A percentile compares a stretch with the other conserved stretches of the same genome.
phyloP scores from a whole-genome alignment of 2,113 vertebrate species.

The Stigmatopora argus region DNA sequence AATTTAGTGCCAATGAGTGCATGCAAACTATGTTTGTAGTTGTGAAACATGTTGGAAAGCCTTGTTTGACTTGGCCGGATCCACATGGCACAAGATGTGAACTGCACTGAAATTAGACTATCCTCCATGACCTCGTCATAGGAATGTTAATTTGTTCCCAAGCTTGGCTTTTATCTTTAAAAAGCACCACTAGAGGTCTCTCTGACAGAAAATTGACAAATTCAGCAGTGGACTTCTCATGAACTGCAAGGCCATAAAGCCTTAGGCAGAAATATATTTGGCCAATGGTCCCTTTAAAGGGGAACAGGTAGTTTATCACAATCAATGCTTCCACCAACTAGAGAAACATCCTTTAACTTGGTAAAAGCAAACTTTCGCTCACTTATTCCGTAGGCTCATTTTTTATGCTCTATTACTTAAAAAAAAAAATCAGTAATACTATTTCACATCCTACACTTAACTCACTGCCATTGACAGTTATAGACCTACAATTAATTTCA shows the following conservation, averaged over 20 bases:
- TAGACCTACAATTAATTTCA: no score
- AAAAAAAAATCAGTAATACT: no score
- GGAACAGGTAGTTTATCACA: no score
- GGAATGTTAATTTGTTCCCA: conserved; percentile 55
- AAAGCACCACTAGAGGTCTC: conserved; percentile 18
- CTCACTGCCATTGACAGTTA: no score
- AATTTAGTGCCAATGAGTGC: background rate
- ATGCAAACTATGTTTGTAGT: conserved; percentile 2
- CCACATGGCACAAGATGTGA: conserved; percentile 23
- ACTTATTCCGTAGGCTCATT: no score
- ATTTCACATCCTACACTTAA: no score
- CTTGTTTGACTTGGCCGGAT: conserved; percentile 43
- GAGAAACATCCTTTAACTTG: no score
- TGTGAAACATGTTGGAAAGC: background rate
- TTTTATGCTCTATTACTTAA: no score
- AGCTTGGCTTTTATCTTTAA: conserved; percentile 33
- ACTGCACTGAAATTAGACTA: conserved; percentile 25
- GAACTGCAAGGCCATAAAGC: conserved; percentile 1
- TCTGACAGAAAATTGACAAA: background rate
- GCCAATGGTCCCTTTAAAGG: background rate
- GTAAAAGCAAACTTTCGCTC: no score
- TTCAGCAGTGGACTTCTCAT: conserved; percentile 11
- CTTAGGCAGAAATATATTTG: background rate
- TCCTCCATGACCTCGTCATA: conserved; percentile 34
- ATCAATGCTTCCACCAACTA: no score